phyloP scores from a whole-genome alignment of 2,113 vertebrate species.

The Burhinus bistriatus region DNA sequence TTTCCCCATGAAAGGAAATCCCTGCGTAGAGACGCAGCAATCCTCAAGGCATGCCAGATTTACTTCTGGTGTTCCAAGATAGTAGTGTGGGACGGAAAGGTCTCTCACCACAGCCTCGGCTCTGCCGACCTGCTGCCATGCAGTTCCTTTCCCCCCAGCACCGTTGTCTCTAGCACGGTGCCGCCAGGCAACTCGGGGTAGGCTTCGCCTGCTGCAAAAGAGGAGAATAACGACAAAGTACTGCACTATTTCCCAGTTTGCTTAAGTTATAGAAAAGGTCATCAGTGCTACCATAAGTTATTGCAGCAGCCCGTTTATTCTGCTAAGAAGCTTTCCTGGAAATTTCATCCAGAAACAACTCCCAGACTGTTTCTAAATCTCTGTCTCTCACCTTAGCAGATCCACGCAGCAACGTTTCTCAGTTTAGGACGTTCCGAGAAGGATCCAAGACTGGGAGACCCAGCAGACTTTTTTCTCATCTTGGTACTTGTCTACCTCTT shows the following conservation, averaged over 20 bases:
- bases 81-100: neutral
- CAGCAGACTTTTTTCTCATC: neutral
- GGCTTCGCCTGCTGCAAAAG: neutral
- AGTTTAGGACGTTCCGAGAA: neutral
- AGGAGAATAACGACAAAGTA: neutral
- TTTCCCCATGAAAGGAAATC: neutral
- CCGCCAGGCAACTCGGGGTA: neutral
- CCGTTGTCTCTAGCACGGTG: neutral
- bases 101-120: neutral
- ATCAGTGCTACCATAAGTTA: neutral
- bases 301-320: neutral
- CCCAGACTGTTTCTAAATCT: neutral
- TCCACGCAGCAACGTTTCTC: neutral
- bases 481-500: neutral
- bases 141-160: neutral
- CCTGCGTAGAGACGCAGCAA: neutral
- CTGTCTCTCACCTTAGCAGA: neutral
- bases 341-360: neutral
- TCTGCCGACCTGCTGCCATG: neutral
- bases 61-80: neutral
- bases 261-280: neutral
- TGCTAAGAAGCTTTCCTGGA: neutral
- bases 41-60: neutral
- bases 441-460: neutral
- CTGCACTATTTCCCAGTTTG: neutral